Percentiles rank a stretch among this genome's conserved stretches.
Conservation (phyloP, 1,140 invertebrate genomes). For the Calycopis cecrops region DNA sequence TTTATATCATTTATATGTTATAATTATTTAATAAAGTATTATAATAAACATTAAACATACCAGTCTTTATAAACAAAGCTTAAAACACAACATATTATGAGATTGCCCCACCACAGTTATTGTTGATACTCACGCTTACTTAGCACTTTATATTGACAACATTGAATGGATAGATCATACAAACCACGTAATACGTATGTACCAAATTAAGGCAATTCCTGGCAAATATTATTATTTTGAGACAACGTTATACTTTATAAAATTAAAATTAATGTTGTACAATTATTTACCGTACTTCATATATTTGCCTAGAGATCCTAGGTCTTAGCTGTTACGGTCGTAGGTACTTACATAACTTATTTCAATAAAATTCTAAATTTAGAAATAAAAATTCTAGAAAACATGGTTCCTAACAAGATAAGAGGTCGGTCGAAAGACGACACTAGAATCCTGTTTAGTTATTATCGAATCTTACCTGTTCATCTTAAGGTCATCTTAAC, state of each 20-base stretch:
- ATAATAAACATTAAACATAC: not conserved
- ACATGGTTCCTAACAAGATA: conserved; percentile 11
- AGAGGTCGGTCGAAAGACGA: not conserved
- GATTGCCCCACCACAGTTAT: conserved; percentile 17
- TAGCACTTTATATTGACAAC: conserved; percentile 27
- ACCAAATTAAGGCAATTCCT: conserved; percentile 25
- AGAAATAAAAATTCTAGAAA: conserved; percentile 24
- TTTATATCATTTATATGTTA: too few relatives aligned
- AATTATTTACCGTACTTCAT: conserved; percentile 22
- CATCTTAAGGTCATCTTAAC: too few relatives aligned
- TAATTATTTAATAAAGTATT: not conserved
- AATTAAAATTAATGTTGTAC: conserved; percentile 26
- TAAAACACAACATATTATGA: conserved; percentile 8
- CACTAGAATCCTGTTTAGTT: not conserved
- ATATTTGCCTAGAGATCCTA: too few relatives aligned
- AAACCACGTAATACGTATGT: conserved; percentile 24
- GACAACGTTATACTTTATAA: conserved; percentile 26
- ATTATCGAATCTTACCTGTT: too few relatives aligned
- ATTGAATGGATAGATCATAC: conserved; percentile 28
- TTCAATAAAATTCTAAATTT: conserved; percentile 24
- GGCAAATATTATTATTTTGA: too few relatives aligned
- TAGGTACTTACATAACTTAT: conserved; percentile 25
- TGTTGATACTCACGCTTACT: conserved; percentile 21
- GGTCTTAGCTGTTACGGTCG: conserved; percentile 22
- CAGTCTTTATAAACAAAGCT: not conserved